phyloP scores from a whole-genome alignment of 2,797 vertebrate genomes.

The Malurus leucopterus region DNA sequence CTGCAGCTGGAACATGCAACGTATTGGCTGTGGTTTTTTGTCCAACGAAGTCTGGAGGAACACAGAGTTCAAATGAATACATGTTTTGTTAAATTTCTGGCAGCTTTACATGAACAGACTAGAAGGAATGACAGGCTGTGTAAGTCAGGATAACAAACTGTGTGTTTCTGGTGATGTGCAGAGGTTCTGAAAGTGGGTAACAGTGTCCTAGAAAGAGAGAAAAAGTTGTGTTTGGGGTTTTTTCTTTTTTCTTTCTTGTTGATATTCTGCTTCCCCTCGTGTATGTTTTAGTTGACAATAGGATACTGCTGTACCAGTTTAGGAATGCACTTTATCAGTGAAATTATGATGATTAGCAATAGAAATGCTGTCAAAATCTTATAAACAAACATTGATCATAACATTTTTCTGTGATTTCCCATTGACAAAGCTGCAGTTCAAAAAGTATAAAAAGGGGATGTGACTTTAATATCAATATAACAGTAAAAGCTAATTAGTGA shows the following conservation, averaged over 20 bases:
- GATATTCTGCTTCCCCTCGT: neutral
- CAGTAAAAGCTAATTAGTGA: neutral
- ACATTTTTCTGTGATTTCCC: neutral
- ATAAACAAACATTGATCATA: neutral
- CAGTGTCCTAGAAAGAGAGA: neutral
- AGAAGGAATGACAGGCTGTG: slow-evolving; percentile 28
- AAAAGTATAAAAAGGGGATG: neutral
- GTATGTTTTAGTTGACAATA: neutral
- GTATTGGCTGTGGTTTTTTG: neutral
- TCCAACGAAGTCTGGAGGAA: slow-evolving; percentile 54
- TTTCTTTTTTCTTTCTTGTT: neutral
- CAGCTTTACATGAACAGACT: slow-evolving; percentile 10
- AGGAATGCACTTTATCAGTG: neutral
- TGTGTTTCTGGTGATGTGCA: neutral
- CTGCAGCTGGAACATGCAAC: neutral
- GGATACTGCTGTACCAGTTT: neutral
- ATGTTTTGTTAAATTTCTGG: slow-evolving; percentile 52
- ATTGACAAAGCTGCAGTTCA: neutral
- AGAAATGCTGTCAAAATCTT: neutral
- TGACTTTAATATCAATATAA: neutral
- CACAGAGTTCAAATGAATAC: slow-evolving; percentile 66
- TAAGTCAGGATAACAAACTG: neutral
- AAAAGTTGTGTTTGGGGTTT: rapidly evolving
- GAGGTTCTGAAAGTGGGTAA: neutral
- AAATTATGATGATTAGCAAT: neutral